phyloP scores from a whole-genome alignment of 1,140 invertebrate species.

The Harlomillsia oculata region DNA sequence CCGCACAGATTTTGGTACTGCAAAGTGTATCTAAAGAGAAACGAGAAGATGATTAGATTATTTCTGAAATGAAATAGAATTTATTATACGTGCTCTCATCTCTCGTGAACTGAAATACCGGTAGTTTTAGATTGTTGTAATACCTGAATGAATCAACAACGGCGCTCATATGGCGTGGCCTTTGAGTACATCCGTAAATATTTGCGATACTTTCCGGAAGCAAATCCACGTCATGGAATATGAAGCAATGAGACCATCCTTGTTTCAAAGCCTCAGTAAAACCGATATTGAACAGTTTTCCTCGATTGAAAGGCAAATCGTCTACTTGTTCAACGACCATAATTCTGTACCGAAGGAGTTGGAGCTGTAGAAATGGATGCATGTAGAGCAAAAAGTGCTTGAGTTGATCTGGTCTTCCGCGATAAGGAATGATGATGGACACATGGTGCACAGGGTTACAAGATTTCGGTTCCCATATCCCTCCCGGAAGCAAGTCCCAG shows the following conservation, averaged over 20 bases:
- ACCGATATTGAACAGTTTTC: conserved; percentile 86
- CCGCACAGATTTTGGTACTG: conserved; percentile 64
- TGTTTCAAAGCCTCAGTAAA: conserved; percentile 59
- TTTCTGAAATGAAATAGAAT: neutral
- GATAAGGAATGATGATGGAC: conserved; percentile 79
- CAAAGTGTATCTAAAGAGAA: conserved; percentile 50
- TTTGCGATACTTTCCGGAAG: conserved; percentile 80
- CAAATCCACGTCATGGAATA: conserved; percentile 92
- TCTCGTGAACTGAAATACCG: conserved; percentile 38
- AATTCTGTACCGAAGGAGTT: conserved; percentile 76
- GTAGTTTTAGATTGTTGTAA: conserved; percentile 37
- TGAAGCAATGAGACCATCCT: conserved; percentile 64
- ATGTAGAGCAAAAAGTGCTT: conserved; percentile 73
- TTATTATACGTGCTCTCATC: conserved; percentile 8
- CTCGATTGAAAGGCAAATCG: conserved; percentile 75
- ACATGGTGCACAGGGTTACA: conserved; percentile 67
- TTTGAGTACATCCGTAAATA: conserved; percentile 78
- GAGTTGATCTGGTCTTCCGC: conserved; percentile 71
- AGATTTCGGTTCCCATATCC: conserved; percentile 45
- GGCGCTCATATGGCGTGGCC: conserved; percentile 84
- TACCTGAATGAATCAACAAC: conserved; percentile 74
- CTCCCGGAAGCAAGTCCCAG: conserved; percentile 5
- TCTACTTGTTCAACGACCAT: conserved; percentile 82
- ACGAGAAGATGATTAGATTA: neutral
- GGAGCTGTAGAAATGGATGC: conserved; percentile 76